Percentiles rank a stretch among this genome's conserved stretches.
Conservation (phyloP, 2,888 invertebrate species). For the Labia minor region DNA sequence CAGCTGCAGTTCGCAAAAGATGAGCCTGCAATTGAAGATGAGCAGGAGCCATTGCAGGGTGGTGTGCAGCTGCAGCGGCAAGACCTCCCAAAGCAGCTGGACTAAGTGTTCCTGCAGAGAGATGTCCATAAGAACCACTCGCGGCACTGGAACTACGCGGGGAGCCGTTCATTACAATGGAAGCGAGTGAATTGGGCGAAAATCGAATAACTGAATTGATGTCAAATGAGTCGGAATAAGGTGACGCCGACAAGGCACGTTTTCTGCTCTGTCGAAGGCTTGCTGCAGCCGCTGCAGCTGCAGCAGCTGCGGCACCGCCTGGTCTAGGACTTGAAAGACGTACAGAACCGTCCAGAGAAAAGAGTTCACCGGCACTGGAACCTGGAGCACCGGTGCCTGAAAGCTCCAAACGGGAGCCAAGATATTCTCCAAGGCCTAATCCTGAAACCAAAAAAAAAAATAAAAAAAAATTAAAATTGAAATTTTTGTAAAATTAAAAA, state of each 20-base stretch:
- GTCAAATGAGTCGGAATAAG: constrained; percentile 90
- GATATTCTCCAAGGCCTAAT: constrained; percentile 51
- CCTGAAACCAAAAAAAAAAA: constrained; percentile 38
- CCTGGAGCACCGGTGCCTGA: background rate
- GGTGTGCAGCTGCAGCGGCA: constrained; percentile 60
- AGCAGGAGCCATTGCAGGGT: constrained; percentile 49
- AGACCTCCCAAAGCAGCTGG: constrained; percentile 33
- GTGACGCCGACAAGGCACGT: constrained; percentile 85
- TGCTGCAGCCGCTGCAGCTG: constrained; percentile 29
- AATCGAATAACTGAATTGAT: constrained; percentile 92
- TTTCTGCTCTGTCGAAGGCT: constrained; percentile 64
- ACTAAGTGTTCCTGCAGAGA: constrained; percentile 57
- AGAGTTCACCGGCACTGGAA: background rate
- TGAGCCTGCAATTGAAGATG: constrained; percentile 70
- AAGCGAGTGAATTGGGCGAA: constrained; percentile 82
- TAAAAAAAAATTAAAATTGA: too few relatives aligned
- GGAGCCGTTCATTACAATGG: constrained; percentile 63
- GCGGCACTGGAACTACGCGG: constrained; percentile 65
- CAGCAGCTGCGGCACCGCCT: constrained; percentile 6
- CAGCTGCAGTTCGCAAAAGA: constrained; percentile 53
- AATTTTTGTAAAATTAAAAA: too few relatives aligned
- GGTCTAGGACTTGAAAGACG: constrained; percentile 58
- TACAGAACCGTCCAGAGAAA: constrained; percentile 37
- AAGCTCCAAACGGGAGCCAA: constrained; percentile 40
- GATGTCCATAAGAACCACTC: constrained; percentile 92